phyloP scores from a whole-genome alignment of 2,888 invertebrate genomes.

The Schizotus pectinicornis region DNA sequence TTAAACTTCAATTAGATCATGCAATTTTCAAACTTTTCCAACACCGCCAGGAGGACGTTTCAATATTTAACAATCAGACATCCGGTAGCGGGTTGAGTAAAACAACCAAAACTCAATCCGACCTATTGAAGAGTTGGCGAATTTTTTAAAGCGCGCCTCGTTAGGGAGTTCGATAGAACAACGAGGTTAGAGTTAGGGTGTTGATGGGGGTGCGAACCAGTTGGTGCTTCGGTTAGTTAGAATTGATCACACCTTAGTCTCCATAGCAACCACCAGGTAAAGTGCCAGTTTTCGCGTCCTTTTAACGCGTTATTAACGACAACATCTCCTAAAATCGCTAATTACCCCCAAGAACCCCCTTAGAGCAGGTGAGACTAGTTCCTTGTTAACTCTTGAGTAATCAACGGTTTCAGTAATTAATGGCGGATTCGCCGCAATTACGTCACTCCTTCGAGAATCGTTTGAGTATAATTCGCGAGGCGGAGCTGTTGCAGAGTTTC shows the following conservation, averaged over 20 bases:
- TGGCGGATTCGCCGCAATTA: conserved; percentile 36
- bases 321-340: conserved; percentile 7
- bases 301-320: conserved; percentile 10
- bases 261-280: conserved; percentile 43
- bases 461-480: conserved; percentile 62
- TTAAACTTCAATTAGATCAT: conserved; percentile 14
- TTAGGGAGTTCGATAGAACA: too few species aligned
- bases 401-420: conserved; percentile 11
- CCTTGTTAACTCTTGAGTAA: background rate
- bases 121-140: too few species aligned
- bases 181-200: background rate
- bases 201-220: conserved; percentile 5
- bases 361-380: background rate
- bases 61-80: conserved; percentile 9
- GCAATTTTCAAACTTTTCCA: background rate
- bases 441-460: conserved; percentile 40
- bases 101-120: too few species aligned
- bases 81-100: background rate
- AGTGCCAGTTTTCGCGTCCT: conserved; percentile 38
- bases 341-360: background rate
- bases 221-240: conserved; percentile 16
- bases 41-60: conserved; percentile 3
- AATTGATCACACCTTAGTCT: conserved; percentile 51
- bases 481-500: conserved; percentile 81
- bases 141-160: too few species aligned